Base-by-base conservation (phyloP, 2,888 invertebrate species). In the Dynastes maya region DNA sequence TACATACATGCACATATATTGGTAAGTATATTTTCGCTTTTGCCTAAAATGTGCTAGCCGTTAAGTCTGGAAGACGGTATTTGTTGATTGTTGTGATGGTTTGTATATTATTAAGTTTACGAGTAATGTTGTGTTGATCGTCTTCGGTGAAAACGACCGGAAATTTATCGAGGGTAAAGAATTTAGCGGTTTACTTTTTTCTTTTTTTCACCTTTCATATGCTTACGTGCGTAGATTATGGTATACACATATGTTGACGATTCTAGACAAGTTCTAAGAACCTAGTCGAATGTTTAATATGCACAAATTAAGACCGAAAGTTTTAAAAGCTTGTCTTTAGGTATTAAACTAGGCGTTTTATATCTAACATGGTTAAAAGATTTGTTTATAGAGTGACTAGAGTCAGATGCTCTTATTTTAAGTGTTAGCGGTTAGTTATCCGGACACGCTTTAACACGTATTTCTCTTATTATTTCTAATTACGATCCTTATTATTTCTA, bases 31-130 rank as follows among this genome's bases (percentile, higher is more conserved):
- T 61, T 45, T 11, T 45, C 45, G 45, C 11, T 58, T 64, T 64
- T 64, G 37, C 37, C 32, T 13, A 32, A 64, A 64, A 64, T 37
- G 64, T 37, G 16, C 11, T 64, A 16, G 37, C 32, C 40, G 64
- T 64, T 64, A 64, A 64, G 16, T 37, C 37, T 32, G 27, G 45
- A 49, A 32, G 22, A 67, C 8, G 45, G 45, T 67, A 67, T 45
- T 45, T 45, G 67, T 67, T 67, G 67, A 67, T 67, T 67, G 45
- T 45, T 45, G 22, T 45, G 67, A 67, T 45, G 22, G 67, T 67
- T 49, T 67, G 67, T 67, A 67, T 49, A 67, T 67, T 67, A 67
- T 67, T 67, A 27, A 67, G 22, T 67, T 67, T 67, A 67, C 67
- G 22, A 67, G 22, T 22, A 58, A 27, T 11, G 67, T 22, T 32